phyloP scores from a whole-genome alignment of 1,140 invertebrate genomes.

The Hyphantria cunea region DNA sequence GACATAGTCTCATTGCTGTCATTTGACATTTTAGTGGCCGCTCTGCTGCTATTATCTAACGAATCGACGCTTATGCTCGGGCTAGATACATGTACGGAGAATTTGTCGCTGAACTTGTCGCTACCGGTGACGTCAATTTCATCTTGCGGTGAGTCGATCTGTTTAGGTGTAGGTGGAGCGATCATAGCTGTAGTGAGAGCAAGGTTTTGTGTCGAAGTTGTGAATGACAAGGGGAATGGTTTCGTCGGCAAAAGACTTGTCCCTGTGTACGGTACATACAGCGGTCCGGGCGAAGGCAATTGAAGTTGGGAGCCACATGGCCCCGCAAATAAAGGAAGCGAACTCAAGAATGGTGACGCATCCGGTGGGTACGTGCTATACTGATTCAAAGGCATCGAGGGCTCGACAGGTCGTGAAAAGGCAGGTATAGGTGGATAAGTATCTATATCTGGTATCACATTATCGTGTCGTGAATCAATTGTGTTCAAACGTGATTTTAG shows the following conservation, averaged over 20 bases:
- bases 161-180: conserved; percentile 77
- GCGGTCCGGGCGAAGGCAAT: conserved; percentile 84
- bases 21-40: not conserved
- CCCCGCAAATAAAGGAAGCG: conserved; percentile 82
- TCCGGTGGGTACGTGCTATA: conserved; percentile 80
- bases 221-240: conserved; percentile 85
- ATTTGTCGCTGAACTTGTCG: conserved; percentile 55
- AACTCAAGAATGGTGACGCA: conserved; percentile 82
- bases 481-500: conserved; percentile 58
- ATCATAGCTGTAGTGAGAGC: conserved; percentile 89
- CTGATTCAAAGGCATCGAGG: conserved; percentile 71
- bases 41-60: conserved; percentile 15
- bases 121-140: conserved; percentile 64
- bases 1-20: conserved; percentile 47
- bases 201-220: conserved; percentile 89
- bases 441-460: conserved; percentile 69
- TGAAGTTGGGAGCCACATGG: conserved; percentile 84
- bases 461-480: conserved; percentile 57
- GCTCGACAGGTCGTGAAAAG: conserved; percentile 75
- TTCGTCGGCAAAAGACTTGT: conserved; percentile 60
- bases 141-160: conserved; percentile 69
- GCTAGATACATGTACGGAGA: conserved; percentile 67
- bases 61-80: conserved; percentile 63
- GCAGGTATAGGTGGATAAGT: conserved; percentile 75
- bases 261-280: conserved; percentile 84